These are phyloP conservation scores for Solea solea DNA, from an alignment of 2,113 vertebrate genomes.

Conservation along the genomic window DNA sequence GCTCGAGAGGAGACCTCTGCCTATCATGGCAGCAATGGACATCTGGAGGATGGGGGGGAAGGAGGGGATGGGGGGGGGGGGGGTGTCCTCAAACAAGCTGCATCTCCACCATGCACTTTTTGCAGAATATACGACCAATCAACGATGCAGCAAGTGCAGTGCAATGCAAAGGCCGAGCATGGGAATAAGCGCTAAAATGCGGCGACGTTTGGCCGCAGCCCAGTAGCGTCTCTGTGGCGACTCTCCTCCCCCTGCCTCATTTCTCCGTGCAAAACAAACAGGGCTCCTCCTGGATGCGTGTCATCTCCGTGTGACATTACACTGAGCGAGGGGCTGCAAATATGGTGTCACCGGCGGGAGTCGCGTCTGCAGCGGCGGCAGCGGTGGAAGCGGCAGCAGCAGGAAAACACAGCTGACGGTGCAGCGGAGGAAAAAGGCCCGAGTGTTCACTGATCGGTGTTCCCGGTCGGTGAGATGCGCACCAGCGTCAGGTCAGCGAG, in stretches of 20 bases:
- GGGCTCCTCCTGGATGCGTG: constrained; percentile 59
- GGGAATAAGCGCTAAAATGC: constrained; percentile 68
- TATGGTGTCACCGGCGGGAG: constrained; percentile 21
- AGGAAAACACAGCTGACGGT: constrained; percentile 54
- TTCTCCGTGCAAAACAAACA: constrained; percentile 74
- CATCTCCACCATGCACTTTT: constrained; percentile 70
- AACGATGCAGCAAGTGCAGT: constrained; percentile 59
- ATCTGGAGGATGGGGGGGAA: constrained; percentile 28
- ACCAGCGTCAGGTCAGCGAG: constrained; percentile 28
- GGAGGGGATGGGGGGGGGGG: constrained; percentile 29
- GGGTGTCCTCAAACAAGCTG: constrained; percentile 77
- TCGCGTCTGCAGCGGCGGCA: constrained; percentile 47
- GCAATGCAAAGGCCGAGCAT: constrained; percentile 56
- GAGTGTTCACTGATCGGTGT: constrained; percentile 59
- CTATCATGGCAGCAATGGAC: constrained; percentile 79
- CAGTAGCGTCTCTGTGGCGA: constrained; percentile 75
- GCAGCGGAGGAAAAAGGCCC: constrained; percentile 56
- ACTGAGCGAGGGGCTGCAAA: constrained; percentile 20
- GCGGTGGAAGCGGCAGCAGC: constrained; percentile 13
- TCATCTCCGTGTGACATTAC: constrained; percentile 62
- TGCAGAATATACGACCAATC: constrained; percentile 42
- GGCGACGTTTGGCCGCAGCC: constrained; percentile 78
- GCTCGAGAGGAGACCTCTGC: constrained; percentile 76
- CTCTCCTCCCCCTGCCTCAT: constrained; percentile 79
- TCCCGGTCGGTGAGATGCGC: constrained; percentile 74